These are phyloP conservation scores for Campopleginae sp. DNA, from an alignment of 2,888 invertebrate genomes.

Conservation along the genomic window DNA sequence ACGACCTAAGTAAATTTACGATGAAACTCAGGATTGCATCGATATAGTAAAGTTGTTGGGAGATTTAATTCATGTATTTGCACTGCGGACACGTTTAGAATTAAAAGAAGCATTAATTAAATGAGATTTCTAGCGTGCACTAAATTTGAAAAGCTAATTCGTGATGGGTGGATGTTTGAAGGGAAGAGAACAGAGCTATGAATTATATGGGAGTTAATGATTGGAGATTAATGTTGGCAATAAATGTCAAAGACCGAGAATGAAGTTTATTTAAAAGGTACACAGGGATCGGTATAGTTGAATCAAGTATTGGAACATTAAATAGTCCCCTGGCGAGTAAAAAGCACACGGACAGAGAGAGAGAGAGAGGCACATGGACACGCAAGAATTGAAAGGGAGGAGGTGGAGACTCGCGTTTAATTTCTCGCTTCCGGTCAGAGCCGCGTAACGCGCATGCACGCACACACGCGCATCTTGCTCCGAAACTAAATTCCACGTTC, in stretches of 20 bases:
- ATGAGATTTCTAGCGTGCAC: slow-evolving; percentile 5
- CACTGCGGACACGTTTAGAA: slow-evolving; percentile 9
- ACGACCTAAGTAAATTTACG: background rate
- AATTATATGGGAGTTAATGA: slow-evolving; percentile 44
- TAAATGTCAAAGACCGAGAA: slow-evolving; percentile 48
- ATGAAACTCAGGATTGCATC: background rate
- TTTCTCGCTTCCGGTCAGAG: slow-evolving; percentile 69
- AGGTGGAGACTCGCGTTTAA: slow-evolving; percentile 66
- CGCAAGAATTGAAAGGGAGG: slow-evolving; percentile 50
- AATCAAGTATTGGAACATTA: slow-evolving; percentile 8
- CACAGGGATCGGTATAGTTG: background rate
- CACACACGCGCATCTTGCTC: slow-evolving; percentile 25
- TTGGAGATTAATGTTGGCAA: slow-evolving; percentile 42
- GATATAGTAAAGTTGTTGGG: background rate
- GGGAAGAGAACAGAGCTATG: slow-evolving; percentile 35
- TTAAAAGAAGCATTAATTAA: slow-evolving; percentile 4
- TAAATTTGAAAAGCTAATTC: slow-evolving; percentile 16
- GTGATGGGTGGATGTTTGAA: slow-evolving; percentile 3
- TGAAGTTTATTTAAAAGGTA: slow-evolving; percentile 16
- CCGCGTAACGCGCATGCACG: slow-evolving; percentile 52
- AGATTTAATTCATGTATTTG: background rate
- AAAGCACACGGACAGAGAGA: background rate
- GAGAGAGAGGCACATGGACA: background rate
- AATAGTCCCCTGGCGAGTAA: background rate
- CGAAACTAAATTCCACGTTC: slow-evolving; percentile 65